These are phyloP conservation scores for Portevinia maculata DNA, from an alignment of 2,888 invertebrate species.

Conservation along the genomic window DNA sequence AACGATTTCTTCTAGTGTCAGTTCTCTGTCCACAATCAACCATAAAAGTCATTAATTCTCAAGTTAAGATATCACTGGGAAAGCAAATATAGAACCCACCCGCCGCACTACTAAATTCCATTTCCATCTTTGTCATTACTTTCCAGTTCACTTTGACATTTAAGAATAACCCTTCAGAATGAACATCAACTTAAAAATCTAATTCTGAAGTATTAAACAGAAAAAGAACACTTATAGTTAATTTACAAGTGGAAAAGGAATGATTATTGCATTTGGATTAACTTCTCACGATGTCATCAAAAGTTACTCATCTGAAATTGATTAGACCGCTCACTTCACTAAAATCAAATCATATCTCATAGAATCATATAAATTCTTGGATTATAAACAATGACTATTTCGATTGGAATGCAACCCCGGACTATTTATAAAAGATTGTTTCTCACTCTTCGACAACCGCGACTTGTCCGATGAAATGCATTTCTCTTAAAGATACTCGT, in stretches of 20 bases:
- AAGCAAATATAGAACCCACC: no score
- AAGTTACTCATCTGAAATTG: conserved; percentile 26
- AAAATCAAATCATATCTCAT: conserved; percentile 6
- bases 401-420: conserved; percentile 34
- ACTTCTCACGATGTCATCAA: conserved; percentile 50
- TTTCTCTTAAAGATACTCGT: conserved; percentile 5
- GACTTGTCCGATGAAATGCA: conserved; percentile 35
- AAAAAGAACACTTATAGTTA: neutral
- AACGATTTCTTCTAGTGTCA: no score
- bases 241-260: neutral
- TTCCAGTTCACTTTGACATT: no score
- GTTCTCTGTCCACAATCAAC: neutral
- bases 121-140: no score
- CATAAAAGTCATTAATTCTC: no score
- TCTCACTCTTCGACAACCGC: conserved; percentile 8
- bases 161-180: no score
- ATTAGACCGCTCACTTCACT: conserved; percentile 6
- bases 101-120: no score
- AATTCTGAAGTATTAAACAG: neutral
- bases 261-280: no score
- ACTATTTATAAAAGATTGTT: neutral
- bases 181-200: no score
- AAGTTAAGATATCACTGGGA: no score
- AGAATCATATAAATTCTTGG: neutral
- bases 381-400: conserved; percentile 35